phyloP scores from a whole-genome alignment of 2,113 vertebrate genomes.

The Nannobrachium achirus region DNA sequence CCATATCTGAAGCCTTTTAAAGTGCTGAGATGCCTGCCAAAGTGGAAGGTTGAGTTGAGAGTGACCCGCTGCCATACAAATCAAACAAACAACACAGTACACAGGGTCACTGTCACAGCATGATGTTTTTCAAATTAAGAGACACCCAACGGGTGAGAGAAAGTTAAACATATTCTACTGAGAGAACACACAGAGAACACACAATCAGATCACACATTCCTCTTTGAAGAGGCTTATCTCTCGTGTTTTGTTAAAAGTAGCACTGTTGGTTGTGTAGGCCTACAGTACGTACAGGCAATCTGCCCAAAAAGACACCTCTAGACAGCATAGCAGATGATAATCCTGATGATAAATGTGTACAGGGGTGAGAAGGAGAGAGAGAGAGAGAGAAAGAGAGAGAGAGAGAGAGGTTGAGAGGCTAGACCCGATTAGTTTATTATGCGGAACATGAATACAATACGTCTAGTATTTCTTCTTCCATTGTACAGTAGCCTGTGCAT shows the following conservation, averaged over 20 bases:
- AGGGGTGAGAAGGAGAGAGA: background rate
- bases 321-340: slow-evolving; percentile 24
- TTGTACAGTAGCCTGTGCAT: slow-evolving; percentile 2
- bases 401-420: background rate
- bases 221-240: slow-evolving; percentile 6
- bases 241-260: slow-evolving; percentile 6
- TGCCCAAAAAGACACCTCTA: background rate
- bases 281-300: slow-evolving; percentile 21
- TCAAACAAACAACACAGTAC: slow-evolving; percentile 6
- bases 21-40: background rate
- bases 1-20: slow-evolving; percentile 10
- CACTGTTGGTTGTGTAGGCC: slow-evolving; percentile 19
- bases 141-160: background rate
- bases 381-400: slow-evolving; percentile 2
- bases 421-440: background rate
- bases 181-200: too few relatives aligned
- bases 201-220: slow-evolving; percentile 7
- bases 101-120: background rate
- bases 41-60: slow-evolving; percentile 27
- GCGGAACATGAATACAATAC: slow-evolving; percentile 15
- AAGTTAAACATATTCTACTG: background rate
- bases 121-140: too few relatives aligned
- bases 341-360: slow-evolving; percentile 24
- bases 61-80: background rate
- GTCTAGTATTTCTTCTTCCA: background rate